phyloP scores from a whole-genome alignment of 2,797 vertebrate genomes.

The Martes flavigula region DNA sequence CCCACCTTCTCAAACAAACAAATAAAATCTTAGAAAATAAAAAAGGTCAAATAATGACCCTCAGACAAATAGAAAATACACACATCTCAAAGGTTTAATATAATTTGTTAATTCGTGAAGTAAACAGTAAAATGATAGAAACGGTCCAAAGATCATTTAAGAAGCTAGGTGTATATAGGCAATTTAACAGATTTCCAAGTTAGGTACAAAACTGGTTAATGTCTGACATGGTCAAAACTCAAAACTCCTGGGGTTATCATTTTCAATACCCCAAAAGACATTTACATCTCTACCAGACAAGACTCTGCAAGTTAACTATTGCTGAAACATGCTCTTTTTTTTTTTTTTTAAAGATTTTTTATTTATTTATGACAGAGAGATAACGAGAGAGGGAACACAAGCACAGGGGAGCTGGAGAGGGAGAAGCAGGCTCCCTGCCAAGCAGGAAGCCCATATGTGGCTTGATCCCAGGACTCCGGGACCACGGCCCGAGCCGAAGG shows the following conservation, averaged over 20 bases:
- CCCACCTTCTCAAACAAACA: no score
- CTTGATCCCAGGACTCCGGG: no score
- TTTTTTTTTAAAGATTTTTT: no score
- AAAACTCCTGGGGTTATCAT: neutral
- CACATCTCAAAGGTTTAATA: neutral
- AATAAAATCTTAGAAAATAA: no score
- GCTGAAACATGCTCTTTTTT: neutral
- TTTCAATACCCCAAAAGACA: neutral
- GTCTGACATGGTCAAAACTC: neutral
- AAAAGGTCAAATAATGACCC: neutral
- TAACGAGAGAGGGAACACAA: no score
- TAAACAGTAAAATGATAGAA: slow-evolving; percentile 36
- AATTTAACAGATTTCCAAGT: neutral
- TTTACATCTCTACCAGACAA: neutral
- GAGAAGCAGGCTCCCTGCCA: no score
- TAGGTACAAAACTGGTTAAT: neutral
- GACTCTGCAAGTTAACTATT: slow-evolving; percentile 38
- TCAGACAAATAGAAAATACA: neutral
- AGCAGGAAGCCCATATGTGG: no score
- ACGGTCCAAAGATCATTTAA: neutral
- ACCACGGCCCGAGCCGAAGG: no score
- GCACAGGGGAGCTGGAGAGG: no score
- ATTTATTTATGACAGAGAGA: no score
- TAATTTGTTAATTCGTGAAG: neutral
- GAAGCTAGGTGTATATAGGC: neutral